Evolutionary conservation across 2,797 vertebrate species (phyloP).

Genomic region (Urophycis tenuis): DNA sequence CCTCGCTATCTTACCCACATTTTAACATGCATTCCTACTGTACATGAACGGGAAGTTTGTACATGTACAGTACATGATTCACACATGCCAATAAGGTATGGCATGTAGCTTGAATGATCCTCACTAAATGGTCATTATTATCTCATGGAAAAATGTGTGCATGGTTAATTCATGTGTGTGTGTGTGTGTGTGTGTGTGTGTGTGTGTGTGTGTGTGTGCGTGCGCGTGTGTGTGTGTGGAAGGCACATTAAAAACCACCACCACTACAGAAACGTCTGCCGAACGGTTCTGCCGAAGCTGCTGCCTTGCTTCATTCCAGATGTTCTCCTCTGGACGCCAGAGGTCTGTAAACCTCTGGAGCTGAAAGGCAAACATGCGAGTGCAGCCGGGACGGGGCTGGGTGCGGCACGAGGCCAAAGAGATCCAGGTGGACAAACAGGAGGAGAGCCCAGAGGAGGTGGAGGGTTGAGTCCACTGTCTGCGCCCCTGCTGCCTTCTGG

Average conservation of each 20-base stretch:
- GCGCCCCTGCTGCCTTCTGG: background rate
- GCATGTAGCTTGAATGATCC: background rate
- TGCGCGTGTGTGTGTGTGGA: background rate
- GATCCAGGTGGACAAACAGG: constrained; percentile 65
- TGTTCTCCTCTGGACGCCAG: constrained; percentile 48
- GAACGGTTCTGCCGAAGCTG: constrained; percentile 24
- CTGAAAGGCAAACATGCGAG: constrained; percentile 31
- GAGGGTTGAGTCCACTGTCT: background rate
- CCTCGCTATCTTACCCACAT: too few species aligned
- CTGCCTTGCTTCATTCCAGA: constrained; percentile 56
- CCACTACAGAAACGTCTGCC: background rate
- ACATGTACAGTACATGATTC: background rate
- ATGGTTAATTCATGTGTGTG: too few species aligned
- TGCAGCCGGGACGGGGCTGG: constrained; percentile 2
- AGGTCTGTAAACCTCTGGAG: constrained; percentile 21
- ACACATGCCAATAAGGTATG: background rate
- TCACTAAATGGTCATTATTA: background rate
- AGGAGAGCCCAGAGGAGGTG: constrained; percentile 12
- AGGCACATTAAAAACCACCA: background rate
- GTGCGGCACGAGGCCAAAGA: constrained; percentile 18
- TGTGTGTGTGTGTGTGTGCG: background rate
- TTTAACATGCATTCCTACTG: background rate
- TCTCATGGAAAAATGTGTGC: background rate
- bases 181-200: background rate
- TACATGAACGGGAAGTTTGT: background rate